Percentiles rank a stretch among this genome's conserved stretches.
These are phyloP conservation scores for Chromoteleia sp. DNA, from an alignment of 2,888 invertebrate species.

Conservation along the genomic window DNA sequence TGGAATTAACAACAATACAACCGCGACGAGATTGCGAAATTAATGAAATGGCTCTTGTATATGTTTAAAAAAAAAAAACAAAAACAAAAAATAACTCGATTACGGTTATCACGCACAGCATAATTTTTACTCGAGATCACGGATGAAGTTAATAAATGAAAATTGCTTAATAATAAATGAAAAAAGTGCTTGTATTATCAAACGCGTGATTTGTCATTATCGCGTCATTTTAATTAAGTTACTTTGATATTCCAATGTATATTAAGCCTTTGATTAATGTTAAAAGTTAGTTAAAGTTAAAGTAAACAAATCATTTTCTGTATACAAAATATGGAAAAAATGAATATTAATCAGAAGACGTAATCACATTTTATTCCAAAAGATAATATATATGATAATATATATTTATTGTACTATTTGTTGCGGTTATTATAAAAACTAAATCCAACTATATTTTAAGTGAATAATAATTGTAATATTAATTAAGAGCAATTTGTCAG, in stretches of 20 bases:
- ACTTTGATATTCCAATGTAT: not conserved
- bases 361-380: not conserved
- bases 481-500: not conserved
- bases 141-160: not conserved
- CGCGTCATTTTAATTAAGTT: not conserved
- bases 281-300: not conserved
- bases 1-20: slow-evolving; percentile 60
- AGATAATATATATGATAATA: too few species aligned
- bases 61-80: slow-evolving; percentile 1
- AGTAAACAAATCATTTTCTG: not conserved
- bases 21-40: slow-evolving; percentile 42
- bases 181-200: not conserved
- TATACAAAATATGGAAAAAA: not conserved
- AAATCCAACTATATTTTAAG: too few species aligned
- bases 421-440: too few species aligned
- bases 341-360: not conserved
- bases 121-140: not conserved
- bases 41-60: slow-evolving; percentile 14
- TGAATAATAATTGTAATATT: not conserved
- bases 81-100: slow-evolving; percentile 5
- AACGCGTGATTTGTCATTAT: not conserved
- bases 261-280: not conserved
- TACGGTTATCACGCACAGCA: not conserved
- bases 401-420: not conserved
- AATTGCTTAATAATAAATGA: not conserved